phyloP scores from a whole-genome alignment of 2,888 invertebrate species.

The Ernsta delagoae region DNA sequence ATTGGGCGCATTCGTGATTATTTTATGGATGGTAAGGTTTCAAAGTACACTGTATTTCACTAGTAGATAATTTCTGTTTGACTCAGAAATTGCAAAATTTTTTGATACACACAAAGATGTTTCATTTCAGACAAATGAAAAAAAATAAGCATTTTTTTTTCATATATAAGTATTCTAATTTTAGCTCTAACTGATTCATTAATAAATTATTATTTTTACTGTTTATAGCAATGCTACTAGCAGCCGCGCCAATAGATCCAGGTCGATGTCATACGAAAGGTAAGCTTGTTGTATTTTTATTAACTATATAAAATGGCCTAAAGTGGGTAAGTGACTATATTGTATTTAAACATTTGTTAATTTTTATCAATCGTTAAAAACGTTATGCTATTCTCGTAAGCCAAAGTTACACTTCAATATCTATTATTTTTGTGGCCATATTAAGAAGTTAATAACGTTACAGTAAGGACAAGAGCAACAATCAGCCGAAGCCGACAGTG shows the following conservation, averaged over 20 bases:
- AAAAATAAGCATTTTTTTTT: too few relatives aligned
- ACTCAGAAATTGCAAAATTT: too few relatives aligned
- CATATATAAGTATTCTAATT: too few relatives aligned
- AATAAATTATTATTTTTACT: conserved; percentile 37
- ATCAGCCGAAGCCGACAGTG: conserved; percentile 49
- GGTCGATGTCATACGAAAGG: conserved; percentile 76
- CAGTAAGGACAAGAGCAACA: conserved; percentile 45
- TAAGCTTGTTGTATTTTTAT: conserved; percentile 58
- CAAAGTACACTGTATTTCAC: too few relatives aligned
- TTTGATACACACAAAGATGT: too few relatives aligned
- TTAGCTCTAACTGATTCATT: too few relatives aligned
- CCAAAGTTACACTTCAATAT: neutral
- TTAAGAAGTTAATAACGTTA: conserved; percentile 29
- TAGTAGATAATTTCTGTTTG: too few relatives aligned
- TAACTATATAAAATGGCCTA: neutral
- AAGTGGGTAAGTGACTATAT: conserved; percentile 11
- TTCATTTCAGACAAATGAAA: too few relatives aligned
- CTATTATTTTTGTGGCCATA: too few relatives aligned
- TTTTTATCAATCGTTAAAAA: too few relatives aligned
- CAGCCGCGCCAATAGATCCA: conserved; percentile 71
- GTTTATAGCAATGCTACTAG: conserved; percentile 64
- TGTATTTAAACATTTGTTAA: conserved; percentile 1
- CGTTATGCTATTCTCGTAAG: neutral
- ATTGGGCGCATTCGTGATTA: too few relatives aligned
- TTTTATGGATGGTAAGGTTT: too few relatives aligned